A percentile compares a stretch with the other conserved stretches of the same genome.
These are phyloP conservation scores for Silurus asotus DNA, from an alignment of 2,113 vertebrate species.

Conservation along the genomic window DNA sequence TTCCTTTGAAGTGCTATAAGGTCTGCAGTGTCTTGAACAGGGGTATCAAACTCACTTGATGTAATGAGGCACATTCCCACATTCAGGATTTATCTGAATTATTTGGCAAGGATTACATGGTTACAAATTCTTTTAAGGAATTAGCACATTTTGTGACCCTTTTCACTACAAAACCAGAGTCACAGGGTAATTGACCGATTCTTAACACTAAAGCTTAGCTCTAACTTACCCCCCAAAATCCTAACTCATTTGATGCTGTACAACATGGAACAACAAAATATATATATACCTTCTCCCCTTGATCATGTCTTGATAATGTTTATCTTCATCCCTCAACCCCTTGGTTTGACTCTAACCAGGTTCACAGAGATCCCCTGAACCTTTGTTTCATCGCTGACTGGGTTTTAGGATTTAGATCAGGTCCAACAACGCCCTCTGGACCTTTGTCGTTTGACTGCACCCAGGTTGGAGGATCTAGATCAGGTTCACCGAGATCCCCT, in stretches of 20 bases:
- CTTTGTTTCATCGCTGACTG: neutral
- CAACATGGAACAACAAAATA: neutral
- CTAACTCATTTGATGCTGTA: neutral
- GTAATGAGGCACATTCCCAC: neutral
- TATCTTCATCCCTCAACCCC: neutral
- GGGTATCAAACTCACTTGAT: neutral
- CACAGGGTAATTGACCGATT: neutral
- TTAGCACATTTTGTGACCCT: neutral
- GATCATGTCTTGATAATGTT: too few relatives aligned
- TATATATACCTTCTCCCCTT: too few relatives aligned
- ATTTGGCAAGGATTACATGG: neutral
- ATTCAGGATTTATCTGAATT: neutral
- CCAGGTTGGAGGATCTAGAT: neutral
- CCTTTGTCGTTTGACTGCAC: neutral
- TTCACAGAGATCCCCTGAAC: neutral
- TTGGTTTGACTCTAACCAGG: neutral
- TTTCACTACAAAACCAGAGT: neutral
- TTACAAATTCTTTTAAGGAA: neutral
- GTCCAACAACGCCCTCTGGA: neutral
- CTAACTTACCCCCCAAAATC: neutral
- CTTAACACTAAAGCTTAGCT: neutral
- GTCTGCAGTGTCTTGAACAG: neutral
- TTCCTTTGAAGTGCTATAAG: neutral
- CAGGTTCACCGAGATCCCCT: neutral
- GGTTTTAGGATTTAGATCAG: neutral